Evolutionary conservation across 1,140 invertebrate species (phyloP).

Genomic region (Armadillidium nasatum): DNA sequence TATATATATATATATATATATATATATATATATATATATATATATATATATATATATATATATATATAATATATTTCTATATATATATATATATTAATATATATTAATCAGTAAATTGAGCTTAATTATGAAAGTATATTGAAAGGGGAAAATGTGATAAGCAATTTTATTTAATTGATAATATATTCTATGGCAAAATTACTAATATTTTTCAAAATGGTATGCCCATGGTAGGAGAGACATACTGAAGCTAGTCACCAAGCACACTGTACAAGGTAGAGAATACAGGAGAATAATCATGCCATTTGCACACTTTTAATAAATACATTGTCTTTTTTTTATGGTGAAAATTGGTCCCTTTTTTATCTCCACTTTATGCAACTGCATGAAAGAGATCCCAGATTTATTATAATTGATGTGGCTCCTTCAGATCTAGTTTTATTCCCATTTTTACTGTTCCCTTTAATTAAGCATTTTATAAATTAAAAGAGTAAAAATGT

Average conservation of each 20-base stretch:
- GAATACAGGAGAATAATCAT: conserved; percentile 29
- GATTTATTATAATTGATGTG: conserved; percentile 1
- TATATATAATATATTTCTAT: no score
- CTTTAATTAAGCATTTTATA: no score
- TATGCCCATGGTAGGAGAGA: conserved; percentile 24
- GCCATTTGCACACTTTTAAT: conserved; percentile 42
- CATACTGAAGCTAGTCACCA: conserved; percentile 2
- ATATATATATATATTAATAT: no score
- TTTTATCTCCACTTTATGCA: conserved; percentile 27
- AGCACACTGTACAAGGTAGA: conserved; percentile 9
- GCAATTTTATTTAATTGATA: not conserved
- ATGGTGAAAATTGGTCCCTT: conserved; percentile 23
- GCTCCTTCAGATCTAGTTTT: not conserved
- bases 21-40: no score
- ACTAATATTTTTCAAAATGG: conserved; percentile 25
- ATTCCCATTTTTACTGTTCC: no score
- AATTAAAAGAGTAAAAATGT: no score
- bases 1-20: conserved; percentile 24
- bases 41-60: no score
- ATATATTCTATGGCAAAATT: not conserved
- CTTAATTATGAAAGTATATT: no score
- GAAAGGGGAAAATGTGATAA: not conserved
- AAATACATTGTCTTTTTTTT: conserved; percentile 18
- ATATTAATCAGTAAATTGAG: no score
- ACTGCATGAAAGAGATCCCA: conserved; percentile 33